Percentiles rank a stretch among this genome's conserved stretches.
phyloP scores from a whole-genome alignment of 1,140 invertebrate species.

The Wiebesia pumilae region DNA sequence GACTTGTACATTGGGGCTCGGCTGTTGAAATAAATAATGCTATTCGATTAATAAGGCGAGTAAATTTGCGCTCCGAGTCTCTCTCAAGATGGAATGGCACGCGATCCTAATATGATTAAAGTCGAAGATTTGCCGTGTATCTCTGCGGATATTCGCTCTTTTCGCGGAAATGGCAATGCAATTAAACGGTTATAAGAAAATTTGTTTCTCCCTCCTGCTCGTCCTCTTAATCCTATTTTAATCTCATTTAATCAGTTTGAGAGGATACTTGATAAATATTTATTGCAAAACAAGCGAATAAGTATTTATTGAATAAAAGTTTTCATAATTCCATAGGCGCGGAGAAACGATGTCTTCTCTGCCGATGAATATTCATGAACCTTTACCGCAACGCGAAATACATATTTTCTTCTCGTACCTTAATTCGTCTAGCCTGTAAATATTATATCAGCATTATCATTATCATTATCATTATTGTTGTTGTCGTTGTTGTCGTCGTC shows the following conservation, averaged over 20 bases:
- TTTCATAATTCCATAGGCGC: too few relatives aligned
- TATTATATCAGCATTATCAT: too few relatives aligned
- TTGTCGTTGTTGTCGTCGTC: too few relatives aligned
- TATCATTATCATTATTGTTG: too few relatives aligned
- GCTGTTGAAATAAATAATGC: background rate
- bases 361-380: background rate
- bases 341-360: too few relatives aligned
- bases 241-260: background rate
- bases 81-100: background rate
- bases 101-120: conserved; percentile 14
- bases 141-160: background rate
- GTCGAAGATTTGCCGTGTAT: conserved; percentile 6
- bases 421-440: background rate
- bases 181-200: conserved; percentile 9
- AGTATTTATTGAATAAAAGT: background rate
- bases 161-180: background rate
- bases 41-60: too few relatives aligned
- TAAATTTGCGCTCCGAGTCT: background rate
- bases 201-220: background rate
- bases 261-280: background rate
- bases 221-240: background rate
- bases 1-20: too few relatives aligned
- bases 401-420: background rate
- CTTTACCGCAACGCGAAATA: too few relatives aligned
- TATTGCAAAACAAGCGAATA: too few relatives aligned